Evolutionary conservation across 2,888 invertebrate genomes (phyloP), one percentile per base, ranked within the genome.

Genomic region (Agrilus cyanescens): DNA sequence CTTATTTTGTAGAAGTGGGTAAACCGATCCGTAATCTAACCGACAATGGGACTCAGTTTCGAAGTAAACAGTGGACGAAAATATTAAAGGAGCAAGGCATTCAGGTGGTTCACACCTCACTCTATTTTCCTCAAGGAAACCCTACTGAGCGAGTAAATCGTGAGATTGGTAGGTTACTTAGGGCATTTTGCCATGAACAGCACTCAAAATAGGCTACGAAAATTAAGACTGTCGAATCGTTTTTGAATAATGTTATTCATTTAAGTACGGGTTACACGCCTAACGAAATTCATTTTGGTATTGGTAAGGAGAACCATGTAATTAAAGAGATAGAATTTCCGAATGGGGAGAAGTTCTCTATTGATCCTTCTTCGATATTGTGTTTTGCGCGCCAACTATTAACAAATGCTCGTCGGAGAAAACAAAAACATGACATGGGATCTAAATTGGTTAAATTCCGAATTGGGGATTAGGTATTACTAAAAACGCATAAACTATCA

Each of bases 101-200:
- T 2, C 30, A 39, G 16, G 36, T 41, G 4, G 14, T 6, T 6
- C 42, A 44, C 37, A 43, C 43, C 13, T 50, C 50, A 2, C 43
- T 53, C 1, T 38, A 50, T 4, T 51, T 52, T 44, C 55, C 57
- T 1, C 52, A 52, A 40, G 48, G 47, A 1, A 56, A 56, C 46
- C 49, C 50, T 1, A 46, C 47, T 0, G 54, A 56, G 40, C 16
- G 55, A 13, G 45, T 46, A 1, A 57, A 55, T 51, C 33, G 52
- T 15, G 56, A 55, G 33, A 39, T 51, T 20, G 49, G 47, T n/a
- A 20, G 51, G 13, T 15, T 52, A 3, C 40, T 50, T 15, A 30
- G 52, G 3, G 18, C 50, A 1, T 50, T 37, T 38, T 50, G 49
- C 30, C 40, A 46, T 16, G 33, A 41, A 7, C 29, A 49, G 30